A percentile compares a stretch with the other conserved stretches of the same genome.
These are phyloP conservation scores for Halcyon senegalensis DNA, from an alignment of 2,113 vertebrate species.

Conservation along the genomic window DNA sequence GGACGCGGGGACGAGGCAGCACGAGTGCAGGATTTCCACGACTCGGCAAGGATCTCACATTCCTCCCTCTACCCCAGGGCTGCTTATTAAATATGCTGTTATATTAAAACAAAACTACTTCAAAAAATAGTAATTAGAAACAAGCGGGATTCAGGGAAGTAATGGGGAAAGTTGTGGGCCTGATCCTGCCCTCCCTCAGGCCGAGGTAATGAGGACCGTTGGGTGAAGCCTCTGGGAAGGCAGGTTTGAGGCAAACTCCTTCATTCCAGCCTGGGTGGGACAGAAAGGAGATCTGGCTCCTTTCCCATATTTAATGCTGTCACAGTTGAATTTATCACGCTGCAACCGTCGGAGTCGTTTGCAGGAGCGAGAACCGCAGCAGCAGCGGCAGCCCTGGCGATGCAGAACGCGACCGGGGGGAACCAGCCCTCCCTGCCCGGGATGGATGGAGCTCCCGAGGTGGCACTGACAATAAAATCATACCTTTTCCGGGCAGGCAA, in stretches of 20 bases:
- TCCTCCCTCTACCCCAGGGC: background rate
- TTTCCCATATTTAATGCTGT: background rate
- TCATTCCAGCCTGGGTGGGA: background rate
- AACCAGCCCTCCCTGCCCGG: background rate
- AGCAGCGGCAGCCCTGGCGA: background rate
- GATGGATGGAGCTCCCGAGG: background rate
- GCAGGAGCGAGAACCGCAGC: background rate
- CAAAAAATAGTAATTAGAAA: background rate
- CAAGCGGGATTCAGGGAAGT: background rate
- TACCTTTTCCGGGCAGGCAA: background rate
- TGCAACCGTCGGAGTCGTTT: background rate
- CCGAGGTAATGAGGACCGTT: rapidly evolving
- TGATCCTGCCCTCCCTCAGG: background rate
- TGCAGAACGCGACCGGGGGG: background rate
- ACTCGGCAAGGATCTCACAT: background rate
- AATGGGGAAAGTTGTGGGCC: background rate
- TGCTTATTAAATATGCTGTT: conserved; percentile 2
- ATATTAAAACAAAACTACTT: background rate
- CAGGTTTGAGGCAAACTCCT: background rate
- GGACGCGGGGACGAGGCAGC: background rate
- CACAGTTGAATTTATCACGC: background rate
- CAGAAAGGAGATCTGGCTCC: background rate
- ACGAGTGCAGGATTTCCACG: background rate
- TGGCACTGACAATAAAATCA: background rate
- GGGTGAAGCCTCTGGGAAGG: background rate